Evolutionary conservation across 1,140 invertebrate genomes (phyloP), one percentile per base, ranked within the genome.

Genomic region (Eriocheir sinensis): DNA sequence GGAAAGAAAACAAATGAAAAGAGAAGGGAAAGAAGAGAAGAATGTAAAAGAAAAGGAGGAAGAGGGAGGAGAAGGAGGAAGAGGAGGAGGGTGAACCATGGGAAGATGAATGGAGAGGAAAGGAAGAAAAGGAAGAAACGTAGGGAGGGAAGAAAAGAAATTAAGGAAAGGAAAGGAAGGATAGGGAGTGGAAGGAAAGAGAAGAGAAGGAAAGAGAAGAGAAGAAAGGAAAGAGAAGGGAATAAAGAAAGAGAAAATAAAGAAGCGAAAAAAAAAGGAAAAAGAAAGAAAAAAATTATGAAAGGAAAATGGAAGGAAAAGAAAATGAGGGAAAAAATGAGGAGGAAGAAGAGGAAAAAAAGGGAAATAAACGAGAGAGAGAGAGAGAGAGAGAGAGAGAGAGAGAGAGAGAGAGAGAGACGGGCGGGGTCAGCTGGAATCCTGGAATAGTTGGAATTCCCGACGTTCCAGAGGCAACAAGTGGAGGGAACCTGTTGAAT

Each of bases 371-470:
- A n/a, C 6, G 8, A 79, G 34, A 41, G 34, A 30, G 79, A 92
- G 91, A 83, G 32, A 83, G 91, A 92, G 79, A 83, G 36, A 17
- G 90, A 80, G 36, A n/a, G 41, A 21, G 30, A 85, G 3, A 17
- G 30, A 34, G 79, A 92, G 27, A n/a, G 40, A 32, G 32, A 32
- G 40, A 48, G 41, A 44, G 79, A 48, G 34, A 21, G 72, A 92
- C 38, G n/a, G n/a, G 30, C 15, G 41, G 72, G 36, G 34, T 38
- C 15, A 34, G 48, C 15, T 30, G 17, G 41, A 44, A 60, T 27
- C 88, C 6, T 53, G 41, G 89, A 90, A 90, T 86, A 36, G 32
- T 86, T 86, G 83, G 83, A 86, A 48, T 89, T 32, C 27, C 32
- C 6, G 36, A 32, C 53, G 36, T 91, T 80, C 79, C 36, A 44